phyloP scores from a whole-genome alignment of 1,140 invertebrate genomes.

The Atopsyche davidsoni region DNA sequence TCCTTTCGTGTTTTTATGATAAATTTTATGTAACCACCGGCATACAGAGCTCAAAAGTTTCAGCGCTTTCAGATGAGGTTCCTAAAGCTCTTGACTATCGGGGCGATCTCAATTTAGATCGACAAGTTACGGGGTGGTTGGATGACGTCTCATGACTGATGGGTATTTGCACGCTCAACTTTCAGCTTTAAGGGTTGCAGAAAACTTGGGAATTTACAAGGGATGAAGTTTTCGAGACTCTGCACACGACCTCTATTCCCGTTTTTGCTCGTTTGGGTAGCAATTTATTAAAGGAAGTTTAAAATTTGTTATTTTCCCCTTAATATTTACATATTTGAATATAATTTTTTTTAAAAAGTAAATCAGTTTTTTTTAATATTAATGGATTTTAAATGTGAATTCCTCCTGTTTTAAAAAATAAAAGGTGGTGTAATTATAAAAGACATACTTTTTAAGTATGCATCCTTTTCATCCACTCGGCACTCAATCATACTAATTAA shows the following conservation, averaged over 20 bases:
- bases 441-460: too few relatives aligned
- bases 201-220: not conserved
- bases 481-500: too few relatives aligned
- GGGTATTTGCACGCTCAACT: not conserved
- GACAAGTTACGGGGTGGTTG: not conserved
- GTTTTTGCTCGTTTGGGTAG: not conserved
- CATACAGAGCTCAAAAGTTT: too few relatives aligned
- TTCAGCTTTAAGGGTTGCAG: slow-evolving; percentile 4
- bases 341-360: not conserved
- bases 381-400: too few relatives aligned
- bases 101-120: not conserved
- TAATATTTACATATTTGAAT: not conserved
- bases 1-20: too few relatives aligned
- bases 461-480: too few relatives aligned
- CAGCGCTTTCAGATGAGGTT: too few relatives aligned
- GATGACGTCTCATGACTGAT: not conserved
- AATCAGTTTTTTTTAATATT: too few relatives aligned
- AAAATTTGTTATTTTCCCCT: not conserved
- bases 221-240: slow-evolving; percentile 2
- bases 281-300: slow-evolving; percentile 1
- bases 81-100: too few relatives aligned
- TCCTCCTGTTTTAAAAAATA: too few relatives aligned
- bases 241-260: not conserved
- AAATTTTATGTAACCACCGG: too few relatives aligned
- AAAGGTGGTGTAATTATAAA: too few relatives aligned